Evolutionary conservation across 2,113 vertebrate species (phyloP).

Genomic region (human (Homo sapiens)): DNA sequence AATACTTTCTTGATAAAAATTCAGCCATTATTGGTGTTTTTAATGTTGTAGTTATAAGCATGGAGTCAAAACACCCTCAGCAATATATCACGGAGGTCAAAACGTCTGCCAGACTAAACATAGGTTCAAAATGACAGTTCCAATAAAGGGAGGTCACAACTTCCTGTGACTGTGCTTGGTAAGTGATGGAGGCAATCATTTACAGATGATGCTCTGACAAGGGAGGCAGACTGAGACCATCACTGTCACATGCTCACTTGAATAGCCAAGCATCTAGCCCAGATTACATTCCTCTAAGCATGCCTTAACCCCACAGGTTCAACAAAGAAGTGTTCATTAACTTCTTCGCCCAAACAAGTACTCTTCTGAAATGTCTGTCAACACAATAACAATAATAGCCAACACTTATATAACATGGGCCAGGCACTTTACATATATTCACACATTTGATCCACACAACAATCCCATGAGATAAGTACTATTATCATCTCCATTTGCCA

Average conservation of each 20-base stretch:
- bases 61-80: background rate
- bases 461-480: background rate
- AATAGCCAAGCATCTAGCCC: background rate
- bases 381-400: background rate
- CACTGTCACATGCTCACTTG: background rate
- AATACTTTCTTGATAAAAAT: background rate
- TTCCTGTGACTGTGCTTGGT: background rate
- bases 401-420: background rate
- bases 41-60: background rate
- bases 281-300: background rate
- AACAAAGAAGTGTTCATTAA: background rate
- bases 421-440: background rate
- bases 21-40: background rate
- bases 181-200: background rate
- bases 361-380: conserved; percentile 18
- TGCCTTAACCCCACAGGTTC: background rate
- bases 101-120: background rate
- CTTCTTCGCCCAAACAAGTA: background rate
- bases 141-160: background rate
- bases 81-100: background rate
- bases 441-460: background rate
- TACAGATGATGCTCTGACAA: background rate
- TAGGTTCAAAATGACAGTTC: background rate
- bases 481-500: background rate
- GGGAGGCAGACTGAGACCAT: background rate